phyloP scores from a whole-genome alignment of 2,888 invertebrate genomes.

The Elysia crispata region DNA sequence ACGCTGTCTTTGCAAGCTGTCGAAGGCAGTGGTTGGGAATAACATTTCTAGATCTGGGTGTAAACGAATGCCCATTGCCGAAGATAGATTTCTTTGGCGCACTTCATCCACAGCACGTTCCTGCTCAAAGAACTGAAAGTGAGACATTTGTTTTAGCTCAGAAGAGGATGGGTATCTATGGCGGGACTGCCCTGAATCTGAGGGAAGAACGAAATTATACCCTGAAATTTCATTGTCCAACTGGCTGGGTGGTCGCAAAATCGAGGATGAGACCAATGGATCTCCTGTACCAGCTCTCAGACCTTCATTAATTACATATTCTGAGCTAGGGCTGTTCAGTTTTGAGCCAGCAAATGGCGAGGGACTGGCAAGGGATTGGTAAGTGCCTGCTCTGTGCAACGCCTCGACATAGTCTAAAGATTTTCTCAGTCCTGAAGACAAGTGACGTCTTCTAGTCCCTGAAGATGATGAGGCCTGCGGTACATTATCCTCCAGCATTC shows the following conservation, averaged over 20 bases:
- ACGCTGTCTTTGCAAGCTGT: conserved; percentile 31
- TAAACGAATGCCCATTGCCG: not conserved
- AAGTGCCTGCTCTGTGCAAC: no score
- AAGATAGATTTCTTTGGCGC: conserved; percentile 36
- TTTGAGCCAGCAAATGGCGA: no score
- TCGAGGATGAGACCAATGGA: conserved; percentile 20
- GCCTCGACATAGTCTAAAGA: no score
- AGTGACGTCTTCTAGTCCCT: no score
- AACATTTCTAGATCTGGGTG: conserved; percentile 3
- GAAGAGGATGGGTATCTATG: conserved; percentile 32
- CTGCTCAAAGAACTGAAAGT: not conserved
- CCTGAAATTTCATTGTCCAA: not conserved
- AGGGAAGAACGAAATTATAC: not conserved
- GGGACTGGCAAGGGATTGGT: no score
- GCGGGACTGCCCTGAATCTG: not conserved
- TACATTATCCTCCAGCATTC: no score
- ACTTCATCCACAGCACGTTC: conserved; percentile 11
- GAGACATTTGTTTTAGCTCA: conserved; percentile 10
- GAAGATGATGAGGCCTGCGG: no score
- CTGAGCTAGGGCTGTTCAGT: no score
- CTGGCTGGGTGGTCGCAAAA: conserved; percentile 23
- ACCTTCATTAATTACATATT: no score
- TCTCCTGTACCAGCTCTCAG: conserved; percentile 9
- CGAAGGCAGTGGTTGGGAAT: not conserved
- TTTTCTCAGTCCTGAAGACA: no score